Base-by-base conservation (phyloP, 2,888 invertebrate genomes). In the Zelleria hepariella region DNA sequence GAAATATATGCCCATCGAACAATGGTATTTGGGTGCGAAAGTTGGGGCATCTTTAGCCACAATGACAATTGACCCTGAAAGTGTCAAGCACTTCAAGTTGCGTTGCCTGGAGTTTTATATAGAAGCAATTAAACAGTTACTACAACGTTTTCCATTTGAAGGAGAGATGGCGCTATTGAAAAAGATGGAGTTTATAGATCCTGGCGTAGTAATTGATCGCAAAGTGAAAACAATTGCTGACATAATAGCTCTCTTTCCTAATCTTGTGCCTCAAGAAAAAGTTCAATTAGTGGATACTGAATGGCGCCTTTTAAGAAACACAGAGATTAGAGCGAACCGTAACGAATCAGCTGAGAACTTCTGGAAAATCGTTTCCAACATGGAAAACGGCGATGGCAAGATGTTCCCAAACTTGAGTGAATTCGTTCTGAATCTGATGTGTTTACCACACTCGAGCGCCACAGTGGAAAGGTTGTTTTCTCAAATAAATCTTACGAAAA, bases 31-130 rank as follows among this genome's bases (percentile, higher is more conserved):
- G 26, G 26, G 26, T 26, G 26, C 26, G 26, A 26, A 26, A 26
- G 26, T 26, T 26, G 26, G 26, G 26, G 26, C 26, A 26, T 58
- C 56, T 61, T 62, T 55, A 48, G 21, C 48, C 21, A 52, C 52
- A 53, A 10, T 18, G 48, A 60, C 49, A 56, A 55, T 49, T 49
- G 10, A 49, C 48, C 48, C 48, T 49, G 48, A 49, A 49, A 49
- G 48, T 49, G 48, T 49, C 48, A 49, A 49, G 48, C 48, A 49
- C 48, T 49, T 49, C 48, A 49, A 49, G 48, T 49, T 49, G 5
- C 48, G 48, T 42, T 42, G 42, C 42, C 42, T 42, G 42, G 42
- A 42, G 42, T 42, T 42, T 42, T 42, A 42, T 42, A 49, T 49
- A 49, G 48, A 49, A 49, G 48, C 48, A 49, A 49, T 49, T 49